Percentiles rank a stretch among this genome's conserved stretches.
Evolutionary conservation across 2,113 vertebrate species (phyloP).

Genomic region (Takifugu flavidus): DNA sequence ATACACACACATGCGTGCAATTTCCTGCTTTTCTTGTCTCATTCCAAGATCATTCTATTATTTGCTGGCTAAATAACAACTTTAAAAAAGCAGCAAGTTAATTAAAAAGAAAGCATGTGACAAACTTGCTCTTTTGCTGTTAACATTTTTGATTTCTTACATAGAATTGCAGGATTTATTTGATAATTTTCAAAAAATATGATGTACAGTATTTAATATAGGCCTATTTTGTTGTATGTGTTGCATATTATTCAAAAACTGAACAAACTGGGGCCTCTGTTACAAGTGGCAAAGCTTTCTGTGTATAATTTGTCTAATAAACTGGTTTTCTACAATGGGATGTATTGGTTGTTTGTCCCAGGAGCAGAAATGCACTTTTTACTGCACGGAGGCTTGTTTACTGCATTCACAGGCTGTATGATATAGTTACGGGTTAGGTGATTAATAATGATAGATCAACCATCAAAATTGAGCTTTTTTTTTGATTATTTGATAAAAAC

Average conservation of each 20-base stretch:
- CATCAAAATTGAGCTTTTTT: too few species aligned
- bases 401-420: too few species aligned
- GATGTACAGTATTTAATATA: slow-evolving; percentile 99
- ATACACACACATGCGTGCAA: slow-evolving; percentile 1
- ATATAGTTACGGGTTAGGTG: too few species aligned
- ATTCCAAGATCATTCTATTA: slow-evolving; percentile 58
- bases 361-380: too few species aligned
- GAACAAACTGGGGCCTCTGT: slow-evolving; percentile 98
- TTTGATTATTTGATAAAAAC: too few species aligned
- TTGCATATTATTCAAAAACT: slow-evolving; percentile 97
- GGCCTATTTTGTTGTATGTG: slow-evolving; percentile 99
- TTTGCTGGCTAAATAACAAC: slow-evolving; percentile 72
- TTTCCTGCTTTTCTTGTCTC: slow-evolving; percentile 30
- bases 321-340: slow-evolving; percentile 98
- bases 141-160: slow-evolving; percentile 86
- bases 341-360: slow-evolving; percentile 66
- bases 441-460: too few species aligned
- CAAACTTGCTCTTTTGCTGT: slow-evolving; percentile 89
- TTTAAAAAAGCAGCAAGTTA: slow-evolving; percentile 82
- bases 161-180: slow-evolving; percentile 90
- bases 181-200: slow-evolving; percentile 91
- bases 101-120: slow-evolving; percentile 91
- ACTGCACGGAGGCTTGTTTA: too few species aligned
- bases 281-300: slow-evolving; percentile 99
- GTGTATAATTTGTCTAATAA: slow-evolving; percentile 99